Conservation (phyloP, 2,797 vertebrate species). For the Kryptolebias ocellatus region DNA sequence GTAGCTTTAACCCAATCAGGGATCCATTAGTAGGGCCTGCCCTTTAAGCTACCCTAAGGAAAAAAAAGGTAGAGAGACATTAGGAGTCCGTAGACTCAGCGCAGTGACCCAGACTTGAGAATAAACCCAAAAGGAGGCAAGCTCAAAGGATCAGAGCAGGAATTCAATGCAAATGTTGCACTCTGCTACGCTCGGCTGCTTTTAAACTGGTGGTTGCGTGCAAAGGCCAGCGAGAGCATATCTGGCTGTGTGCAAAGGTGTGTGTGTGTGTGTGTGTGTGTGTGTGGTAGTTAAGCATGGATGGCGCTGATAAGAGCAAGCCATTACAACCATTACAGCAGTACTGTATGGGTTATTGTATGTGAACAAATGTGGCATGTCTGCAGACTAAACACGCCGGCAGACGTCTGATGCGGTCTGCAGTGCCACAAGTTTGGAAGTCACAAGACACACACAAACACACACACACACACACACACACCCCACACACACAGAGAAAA, state of each 20-base stretch:
- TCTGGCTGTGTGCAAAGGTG: slow-evolving; percentile 20
- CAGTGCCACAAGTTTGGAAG: slow-evolving; percentile 19
- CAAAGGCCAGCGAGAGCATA: slow-evolving; percentile 19
- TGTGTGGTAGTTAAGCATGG: slow-evolving; percentile 35
- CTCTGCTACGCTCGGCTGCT: slow-evolving; percentile 35
- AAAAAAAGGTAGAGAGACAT: slow-evolving; percentile 32
- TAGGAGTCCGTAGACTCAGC: slow-evolving; percentile 40
- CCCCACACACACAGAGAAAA: background rate
- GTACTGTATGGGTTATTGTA: slow-evolving; percentile 25
- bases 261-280: slow-evolving; percentile 14
- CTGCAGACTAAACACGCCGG: slow-evolving; percentile 11
- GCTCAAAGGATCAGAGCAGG: slow-evolving; percentile 33
- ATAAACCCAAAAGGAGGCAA: slow-evolving; percentile 26
- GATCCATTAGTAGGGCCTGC: slow-evolving; percentile 70
- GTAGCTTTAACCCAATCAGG: slow-evolving; percentile 74
- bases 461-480: slow-evolving; percentile 9
- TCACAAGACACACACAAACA: slow-evolving; percentile 20
- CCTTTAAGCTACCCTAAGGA: slow-evolving; percentile 52
- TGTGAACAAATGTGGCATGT: slow-evolving; percentile 26
- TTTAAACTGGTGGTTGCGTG: slow-evolving; percentile 40
- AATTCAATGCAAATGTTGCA: slow-evolving; percentile 31
- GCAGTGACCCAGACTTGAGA: slow-evolving; percentile 42
- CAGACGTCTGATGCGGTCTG: slow-evolving; percentile 28
- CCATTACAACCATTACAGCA: slow-evolving; percentile 32
- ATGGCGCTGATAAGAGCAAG: slow-evolving; percentile 56